These are phyloP conservation scores for Drosophila nannoptera DNA, from an alignment of 1,140 invertebrate species.

Conservation along the genomic window DNA sequence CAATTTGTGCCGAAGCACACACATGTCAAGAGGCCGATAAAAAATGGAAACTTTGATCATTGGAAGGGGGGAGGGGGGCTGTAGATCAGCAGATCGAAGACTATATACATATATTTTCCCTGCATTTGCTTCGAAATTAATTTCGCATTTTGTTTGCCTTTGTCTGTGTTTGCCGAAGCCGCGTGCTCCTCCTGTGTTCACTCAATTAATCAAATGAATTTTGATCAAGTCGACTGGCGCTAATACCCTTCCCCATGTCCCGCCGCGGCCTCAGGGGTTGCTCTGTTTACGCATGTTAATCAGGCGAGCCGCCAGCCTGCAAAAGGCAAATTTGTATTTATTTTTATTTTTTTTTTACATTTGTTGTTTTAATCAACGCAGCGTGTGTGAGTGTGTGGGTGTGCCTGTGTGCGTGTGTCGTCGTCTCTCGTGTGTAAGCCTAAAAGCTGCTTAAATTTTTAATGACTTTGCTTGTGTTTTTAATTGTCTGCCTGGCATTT, in stretches of 20 bases:
- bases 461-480: conserved; percentile 75
- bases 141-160: conserved; percentile 30
- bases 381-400: neutral
- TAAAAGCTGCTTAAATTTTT: conserved; percentile 77
- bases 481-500: conserved; percentile 61
- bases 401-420: conserved; percentile 25
- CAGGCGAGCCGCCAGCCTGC: conserved; percentile 42
- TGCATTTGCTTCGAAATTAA: neutral
- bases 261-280: neutral
- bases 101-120: too few relatives aligned
- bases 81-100: too few relatives aligned
- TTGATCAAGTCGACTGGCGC: conserved; percentile 56
- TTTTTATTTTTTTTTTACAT: conserved; percentile 17
- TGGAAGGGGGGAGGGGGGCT: too few relatives aligned
- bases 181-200: conserved; percentile 38
- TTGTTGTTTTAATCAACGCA: conserved; percentile 12
- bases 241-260: neutral
- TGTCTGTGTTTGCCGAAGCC: conserved; percentile 12
- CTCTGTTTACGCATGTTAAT: conserved; percentile 62
- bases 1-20: conserved; percentile 6
- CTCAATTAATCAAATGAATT: conserved; percentile 66
- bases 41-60: too few relatives aligned
- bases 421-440: conserved; percentile 54
- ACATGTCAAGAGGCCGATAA: too few relatives aligned
- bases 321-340: conserved; percentile 46